A percentile compares a stretch with the other conserved stretches of the same genome.
Conservation (phyloP, 2,113 vertebrate genomes). For the Paramisgurnus dabryanus region DNA sequence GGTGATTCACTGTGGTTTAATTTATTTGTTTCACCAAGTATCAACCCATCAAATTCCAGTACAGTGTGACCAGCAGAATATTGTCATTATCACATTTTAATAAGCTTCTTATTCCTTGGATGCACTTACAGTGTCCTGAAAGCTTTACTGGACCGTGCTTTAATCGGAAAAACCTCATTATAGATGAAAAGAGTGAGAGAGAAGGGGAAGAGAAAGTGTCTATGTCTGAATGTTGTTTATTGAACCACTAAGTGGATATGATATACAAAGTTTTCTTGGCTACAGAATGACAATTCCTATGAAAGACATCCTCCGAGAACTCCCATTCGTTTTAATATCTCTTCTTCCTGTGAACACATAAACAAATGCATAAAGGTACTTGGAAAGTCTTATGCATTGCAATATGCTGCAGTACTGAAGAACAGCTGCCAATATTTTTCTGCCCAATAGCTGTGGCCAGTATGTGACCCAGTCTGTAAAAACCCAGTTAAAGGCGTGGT, state of each 20-base stretch:
- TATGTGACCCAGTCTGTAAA: not conserved
- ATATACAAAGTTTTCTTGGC: conserved; percentile 16
- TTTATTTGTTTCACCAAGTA: not conserved
- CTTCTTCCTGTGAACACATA: not conserved
- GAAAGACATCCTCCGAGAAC: conserved; percentile 17
- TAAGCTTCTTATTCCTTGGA: conserved; percentile 4
- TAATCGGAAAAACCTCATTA: not conserved
- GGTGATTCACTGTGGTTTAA: not conserved
- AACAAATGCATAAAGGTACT: not conserved
- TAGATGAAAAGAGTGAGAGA: not conserved
- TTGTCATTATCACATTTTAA: conserved; percentile 23
- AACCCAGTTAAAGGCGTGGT: too few species aligned
- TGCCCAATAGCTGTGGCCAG: not conserved
- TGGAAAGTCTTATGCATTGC: not conserved
- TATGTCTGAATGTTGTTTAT: not conserved
- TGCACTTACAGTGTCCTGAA: not conserved
- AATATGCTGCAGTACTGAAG: not conserved
- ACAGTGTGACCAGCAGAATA: not conserved
- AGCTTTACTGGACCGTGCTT: conserved; percentile 7
- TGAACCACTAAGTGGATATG: conserved; percentile 1
- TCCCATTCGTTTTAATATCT: conserved; percentile 48
- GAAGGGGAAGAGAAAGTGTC: not conserved
- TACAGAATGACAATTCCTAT: conserved; percentile 20
- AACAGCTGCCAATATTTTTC: conserved; percentile 5
- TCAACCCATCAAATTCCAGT: not conserved